Base-by-base conservation (phyloP, 2,888 invertebrate species). In the Dasypolia templi region DNA sequence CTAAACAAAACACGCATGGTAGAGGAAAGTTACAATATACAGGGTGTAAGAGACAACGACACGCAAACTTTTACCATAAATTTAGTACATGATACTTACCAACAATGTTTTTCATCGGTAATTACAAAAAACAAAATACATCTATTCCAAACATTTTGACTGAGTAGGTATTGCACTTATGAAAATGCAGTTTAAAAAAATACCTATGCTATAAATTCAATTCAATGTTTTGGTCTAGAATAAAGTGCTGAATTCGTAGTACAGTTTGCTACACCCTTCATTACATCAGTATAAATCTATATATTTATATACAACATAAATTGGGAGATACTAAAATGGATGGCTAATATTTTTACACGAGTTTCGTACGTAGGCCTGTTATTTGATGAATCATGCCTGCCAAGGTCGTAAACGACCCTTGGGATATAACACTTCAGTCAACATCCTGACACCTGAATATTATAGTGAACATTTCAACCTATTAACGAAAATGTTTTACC, bases 321-420 rank as follows among this genome's bases (percentile, higher is more conserved):
- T 29, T 32, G 14, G 2, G 4, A 46, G 2, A 12, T 59, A 17
- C n/a, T 29, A 46, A 46, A 63, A 63, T 22, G 4, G 4, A 46
- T 42, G 7, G 3, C 42, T 19, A 42, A 62, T 26, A 62, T 32
- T 46, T 62, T 59, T 22, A 61, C 58, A 71, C 65, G 39, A 39
- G 29, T 55, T 72, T 39, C 14, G 12, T 29, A 35, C 9, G 26
- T 46, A 67, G n/a, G 1, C 56, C 32, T 44, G 44, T 75, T 78
- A 72, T 69, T 55, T 53, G 55, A 81, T 63, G 35, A 70, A 66
- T 81, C 46, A 69, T 69, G 14, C 44, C 17, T 59, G 19, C 17
- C 58, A 77, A 72, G 77, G 68, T 64, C 19, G 55, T n/a, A 55
- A 39, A 61, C 51, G 42, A 69, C 77, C 72, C 72, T 66, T 22